Evolutionary conservation across 2,113 vertebrate genomes (phyloP).

Genomic region (Machaerirhynchus nigripectus): DNA sequence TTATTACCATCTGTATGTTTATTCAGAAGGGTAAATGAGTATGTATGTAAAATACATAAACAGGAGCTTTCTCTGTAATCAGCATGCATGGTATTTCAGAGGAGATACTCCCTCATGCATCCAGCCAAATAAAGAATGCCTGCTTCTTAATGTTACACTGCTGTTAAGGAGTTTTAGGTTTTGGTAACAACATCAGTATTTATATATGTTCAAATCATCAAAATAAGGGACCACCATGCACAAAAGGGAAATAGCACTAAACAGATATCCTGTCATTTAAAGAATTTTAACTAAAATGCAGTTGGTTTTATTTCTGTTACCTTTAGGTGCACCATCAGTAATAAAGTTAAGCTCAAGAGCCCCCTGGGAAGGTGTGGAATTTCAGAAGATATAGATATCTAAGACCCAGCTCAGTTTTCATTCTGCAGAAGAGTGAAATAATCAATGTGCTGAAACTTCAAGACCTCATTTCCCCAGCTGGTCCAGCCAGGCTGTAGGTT

Average conservation of each 20-base stretch:
- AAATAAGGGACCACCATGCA: background rate
- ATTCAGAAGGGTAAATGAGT: background rate
- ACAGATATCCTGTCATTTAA: background rate
- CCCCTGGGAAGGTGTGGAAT: background rate
- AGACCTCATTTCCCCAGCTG: slow-evolving; percentile 97
- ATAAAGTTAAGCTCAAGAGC: background rate
- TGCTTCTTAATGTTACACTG: background rate
- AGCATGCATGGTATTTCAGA: background rate
- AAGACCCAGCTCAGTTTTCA: slow-evolving; percentile 14
- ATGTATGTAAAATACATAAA: background rate
- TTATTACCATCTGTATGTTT: background rate
- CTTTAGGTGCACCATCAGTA: background rate
- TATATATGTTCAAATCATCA: background rate
- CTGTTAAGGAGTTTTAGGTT: background rate
- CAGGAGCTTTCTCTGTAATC: background rate
- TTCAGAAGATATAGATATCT: background rate
- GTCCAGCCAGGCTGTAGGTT: slow-evolving; percentile 93
- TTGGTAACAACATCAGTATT: background rate
- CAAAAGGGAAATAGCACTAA: background rate
- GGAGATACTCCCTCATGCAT: background rate
- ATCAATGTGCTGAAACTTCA: slow-evolving; percentile 90
- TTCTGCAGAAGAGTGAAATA: slow-evolving; percentile 72
- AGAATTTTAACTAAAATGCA: background rate
- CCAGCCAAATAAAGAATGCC: background rate
- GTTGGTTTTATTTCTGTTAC: background rate